phyloP scores from a whole-genome alignment of 1,140 invertebrate genomes.

The Drosophila willistoni region DNA sequence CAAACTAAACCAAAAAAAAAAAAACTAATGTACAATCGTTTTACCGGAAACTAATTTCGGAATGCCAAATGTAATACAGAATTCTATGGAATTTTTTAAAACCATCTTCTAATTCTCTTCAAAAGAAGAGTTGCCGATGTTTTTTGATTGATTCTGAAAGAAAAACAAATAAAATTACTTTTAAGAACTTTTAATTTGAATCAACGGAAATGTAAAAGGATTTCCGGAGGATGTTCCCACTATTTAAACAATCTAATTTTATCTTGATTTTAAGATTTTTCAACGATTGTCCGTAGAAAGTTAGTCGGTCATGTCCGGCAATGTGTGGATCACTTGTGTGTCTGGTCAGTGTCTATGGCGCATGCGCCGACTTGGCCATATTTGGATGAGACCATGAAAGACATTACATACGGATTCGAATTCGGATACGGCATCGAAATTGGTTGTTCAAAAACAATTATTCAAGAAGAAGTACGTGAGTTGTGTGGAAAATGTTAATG shows the following conservation, averaged over 20 bases:
- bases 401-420: conserved; percentile 17
- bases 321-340: not conserved
- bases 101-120: too few species aligned
- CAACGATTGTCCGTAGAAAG: not conserved
- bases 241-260: too few species aligned
- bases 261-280: not conserved
- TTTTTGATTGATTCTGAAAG: too few species aligned
- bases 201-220: too few species aligned
- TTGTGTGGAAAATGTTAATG: not conserved
- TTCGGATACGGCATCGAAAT: conserved; percentile 12
- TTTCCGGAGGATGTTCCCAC: too few species aligned
- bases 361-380: conserved; percentile 56
- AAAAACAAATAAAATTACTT: too few species aligned
- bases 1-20: not conserved
- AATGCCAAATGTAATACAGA: not conserved
- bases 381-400: conserved; percentile 12
- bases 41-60: not conserved
- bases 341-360: conserved; percentile 37
- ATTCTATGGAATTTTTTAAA: too few species aligned
- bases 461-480: conserved; percentile 25
- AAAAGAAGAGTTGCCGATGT: too few species aligned
- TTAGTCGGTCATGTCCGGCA: not conserved
- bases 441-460: conserved; percentile 26
- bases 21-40: not conserved
- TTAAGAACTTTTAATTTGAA: not conserved